Conservation (phyloP, 2,113 vertebrate genomes). For the Cyprichromis sp. region DNA sequence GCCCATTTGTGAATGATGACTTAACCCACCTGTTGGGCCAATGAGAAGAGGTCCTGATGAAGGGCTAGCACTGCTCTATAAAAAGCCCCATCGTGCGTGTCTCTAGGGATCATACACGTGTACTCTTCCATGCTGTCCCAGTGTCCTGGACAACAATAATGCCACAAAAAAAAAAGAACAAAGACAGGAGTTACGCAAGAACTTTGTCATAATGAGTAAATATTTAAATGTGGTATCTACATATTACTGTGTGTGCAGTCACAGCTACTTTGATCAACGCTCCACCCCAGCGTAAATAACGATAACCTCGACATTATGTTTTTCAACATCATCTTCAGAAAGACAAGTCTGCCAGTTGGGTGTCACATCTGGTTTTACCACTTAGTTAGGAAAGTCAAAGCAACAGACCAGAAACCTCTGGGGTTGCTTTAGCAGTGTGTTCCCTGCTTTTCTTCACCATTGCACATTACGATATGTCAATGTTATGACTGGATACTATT, state of each 20-base stretch:
- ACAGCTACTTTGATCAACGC: not conserved
- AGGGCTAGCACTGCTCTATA: slow-evolving; percentile 93
- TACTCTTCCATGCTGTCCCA: slow-evolving; percentile 99
- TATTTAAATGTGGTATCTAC: not conserved
- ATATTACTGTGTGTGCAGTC: not conserved
- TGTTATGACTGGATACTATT: slow-evolving; percentile 37
- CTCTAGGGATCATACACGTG: slow-evolving; percentile 96
- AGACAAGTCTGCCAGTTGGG: not conserved
- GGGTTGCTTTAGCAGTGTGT: not conserved
- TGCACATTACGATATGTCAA: slow-evolving; percentile 30
- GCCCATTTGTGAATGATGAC: not conserved
- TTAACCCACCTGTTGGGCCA: slow-evolving; percentile 89
- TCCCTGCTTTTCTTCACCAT: slow-evolving; percentile 29
- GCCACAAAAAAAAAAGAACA: not conserved
- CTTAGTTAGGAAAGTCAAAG: slow-evolving; percentile 4
- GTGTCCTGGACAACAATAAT: slow-evolving; percentile 72
- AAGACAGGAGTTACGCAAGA: not conserved
- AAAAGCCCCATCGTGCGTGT: slow-evolving; percentile 95
- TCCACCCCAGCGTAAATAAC: not conserved
- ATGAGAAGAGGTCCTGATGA: slow-evolving; percentile 96
- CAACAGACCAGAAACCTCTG: slow-evolving; percentile 7
- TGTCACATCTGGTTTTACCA: not conserved
- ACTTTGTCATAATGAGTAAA: not conserved
- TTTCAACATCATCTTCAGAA: not conserved
- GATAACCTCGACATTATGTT: not conserved